phyloP scores from a whole-genome alignment of 2,888 invertebrate species.

The Ectemnius continuus region DNA sequence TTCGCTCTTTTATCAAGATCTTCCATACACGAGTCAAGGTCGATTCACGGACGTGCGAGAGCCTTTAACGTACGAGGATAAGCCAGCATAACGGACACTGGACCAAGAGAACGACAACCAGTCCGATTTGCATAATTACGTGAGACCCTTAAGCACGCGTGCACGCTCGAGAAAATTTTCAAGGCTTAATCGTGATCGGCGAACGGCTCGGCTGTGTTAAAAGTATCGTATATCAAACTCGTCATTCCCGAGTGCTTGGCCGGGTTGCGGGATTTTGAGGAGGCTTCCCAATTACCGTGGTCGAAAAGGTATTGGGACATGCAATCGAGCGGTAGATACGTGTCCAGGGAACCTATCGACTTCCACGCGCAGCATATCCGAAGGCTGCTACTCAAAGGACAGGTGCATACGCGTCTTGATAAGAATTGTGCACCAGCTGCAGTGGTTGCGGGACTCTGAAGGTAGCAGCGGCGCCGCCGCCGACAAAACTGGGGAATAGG shows the following conservation, averaged over 20 bases:
- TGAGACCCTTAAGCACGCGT: slow-evolving; percentile 2
- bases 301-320: slow-evolving; percentile 1
- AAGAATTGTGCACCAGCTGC: slow-evolving; percentile 56
- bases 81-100: too few species aligned
- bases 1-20: background rate
- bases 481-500: slow-evolving; percentile 68
- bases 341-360: slow-evolving; percentile 17
- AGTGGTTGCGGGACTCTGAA: slow-evolving; percentile 22
- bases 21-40: too few species aligned
- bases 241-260: slow-evolving; percentile 22
- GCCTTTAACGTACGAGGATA: slow-evolving; percentile 3
- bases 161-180: slow-evolving; percentile 1
- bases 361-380: slow-evolving; percentile 23
- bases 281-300: slow-evolving; percentile 10
- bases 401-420: slow-evolving; percentile 49
- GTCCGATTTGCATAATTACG: slow-evolving; percentile 38
- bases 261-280: background rate
- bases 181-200: slow-evolving; percentile 27
- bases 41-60: background rate
- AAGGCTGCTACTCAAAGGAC: slow-evolving; percentile 31
- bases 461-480: slow-evolving; percentile 35
- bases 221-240: slow-evolving; percentile 46
- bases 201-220: slow-evolving; percentile 26
- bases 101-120: too few species aligned
- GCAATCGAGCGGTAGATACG: slow-evolving; percentile 4